Evolutionary conservation across 2,797 vertebrate genomes (phyloP), one percentile per base, ranked within the genome.

Genomic region (Antennarius maculatus): DNA sequence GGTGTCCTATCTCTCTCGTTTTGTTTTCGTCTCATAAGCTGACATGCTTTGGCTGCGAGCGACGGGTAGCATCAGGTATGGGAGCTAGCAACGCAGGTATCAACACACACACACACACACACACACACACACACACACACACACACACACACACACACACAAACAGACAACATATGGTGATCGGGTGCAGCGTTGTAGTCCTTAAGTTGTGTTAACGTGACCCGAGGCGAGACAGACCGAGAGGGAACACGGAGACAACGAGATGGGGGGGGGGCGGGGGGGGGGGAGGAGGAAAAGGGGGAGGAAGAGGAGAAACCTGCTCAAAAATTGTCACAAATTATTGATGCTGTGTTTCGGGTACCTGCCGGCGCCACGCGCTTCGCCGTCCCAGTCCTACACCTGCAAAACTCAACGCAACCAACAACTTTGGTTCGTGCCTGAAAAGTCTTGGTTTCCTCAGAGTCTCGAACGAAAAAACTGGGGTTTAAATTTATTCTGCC

Each of bases 31-130:
- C 82, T 90, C 84, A 87, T 77, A 91, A 77, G 81, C 78, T 93
- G 93, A 93, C 92, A 93, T 79, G 86, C 86, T 91, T 91, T 93
- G 89, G 92, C 92, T 93, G 81, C 75, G 54, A 92, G 92, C 90
- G 78, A 89, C 39, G 71, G 69, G 67, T 89, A 65, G 83, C 88
- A 89, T 89, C 86, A 90, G 88, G 88, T 89, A 77, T 56, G 86
- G 82, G 85, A 86, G 85, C 85, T 67, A 79, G 83, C 66, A 83
- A 82, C 86, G 80, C 87, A 90, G 79, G 79, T 83, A 84, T 31
- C 31, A 23, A 23, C 23, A 23, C 23, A 23, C 23, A 34, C 31
- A 34, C 31, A 34, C 37, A 3, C 37, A 9, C 10, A 37, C 49
- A 76, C 76, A 59, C 53, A 71, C 47, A 72, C 59, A 48, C 53